Evolutionary conservation across 30 jellyfish, hydroid and myxozoan species (phyloP).

Genomic region (Aurelia sp.): DNA sequence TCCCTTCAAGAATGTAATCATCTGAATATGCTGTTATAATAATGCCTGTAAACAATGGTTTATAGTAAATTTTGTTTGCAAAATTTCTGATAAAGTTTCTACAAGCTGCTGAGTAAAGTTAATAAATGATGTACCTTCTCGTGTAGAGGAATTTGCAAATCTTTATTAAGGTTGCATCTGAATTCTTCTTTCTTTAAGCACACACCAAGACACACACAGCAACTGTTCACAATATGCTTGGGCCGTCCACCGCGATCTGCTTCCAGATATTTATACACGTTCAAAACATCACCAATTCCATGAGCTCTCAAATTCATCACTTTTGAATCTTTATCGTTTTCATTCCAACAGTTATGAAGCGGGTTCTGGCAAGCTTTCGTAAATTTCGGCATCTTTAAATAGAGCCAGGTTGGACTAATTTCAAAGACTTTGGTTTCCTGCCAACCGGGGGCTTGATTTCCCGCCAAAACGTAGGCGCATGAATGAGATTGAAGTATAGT

Average conservation of each 20-base stretch:
- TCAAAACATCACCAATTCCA: slow-evolving; percentile 33
- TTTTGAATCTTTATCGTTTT: slow-evolving; percentile 1
- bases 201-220: not conserved
- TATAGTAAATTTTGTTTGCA: too few relatives aligned
- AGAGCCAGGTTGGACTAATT: too few relatives aligned
- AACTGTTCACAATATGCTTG: not conserved
- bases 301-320: slow-evolving; percentile 24
- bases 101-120: too few relatives aligned
- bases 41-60: too few relatives aligned
- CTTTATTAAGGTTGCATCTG: not conserved
- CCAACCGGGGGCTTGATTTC: too few relatives aligned
- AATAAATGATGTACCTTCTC: too few relatives aligned
- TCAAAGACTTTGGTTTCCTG: too few relatives aligned
- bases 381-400: not conserved
- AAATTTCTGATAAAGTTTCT: too few relatives aligned
- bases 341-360: slow-evolving; percentile 10
- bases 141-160: not conserved
- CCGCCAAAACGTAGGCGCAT: too few relatives aligned
- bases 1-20: too few relatives aligned
- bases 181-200: not conserved
- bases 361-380: slow-evolving; percentile 20
- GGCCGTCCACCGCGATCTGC: slow-evolving; percentile 10
- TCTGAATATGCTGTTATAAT: too few relatives aligned
- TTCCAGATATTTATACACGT: slow-evolving; percentile 17
- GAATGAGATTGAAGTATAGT: too few relatives aligned